These are phyloP conservation scores for Macrosiphum euphorbiae DNA, from an alignment of 2,888 invertebrate genomes.

Conservation along the genomic window DNA sequence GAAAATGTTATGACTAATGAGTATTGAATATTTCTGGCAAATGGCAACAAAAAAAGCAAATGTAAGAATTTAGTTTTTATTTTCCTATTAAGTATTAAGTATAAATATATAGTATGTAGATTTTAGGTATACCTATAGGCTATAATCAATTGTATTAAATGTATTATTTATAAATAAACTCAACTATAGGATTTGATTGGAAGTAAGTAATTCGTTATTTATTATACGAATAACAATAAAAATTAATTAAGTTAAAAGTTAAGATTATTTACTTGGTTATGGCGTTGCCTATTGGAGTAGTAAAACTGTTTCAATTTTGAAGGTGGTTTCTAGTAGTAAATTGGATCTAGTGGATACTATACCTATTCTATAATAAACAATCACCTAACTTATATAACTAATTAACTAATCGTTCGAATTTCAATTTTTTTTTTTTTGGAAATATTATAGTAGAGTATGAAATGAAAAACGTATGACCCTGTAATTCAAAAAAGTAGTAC, in stretches of 20 bases:
- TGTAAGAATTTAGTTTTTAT: too few species aligned
- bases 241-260: neutral
- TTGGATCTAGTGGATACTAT: neutral
- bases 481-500: neutral
- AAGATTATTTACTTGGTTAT: too few species aligned
- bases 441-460: neutral
- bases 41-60: too few species aligned
- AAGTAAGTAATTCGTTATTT: neutral
- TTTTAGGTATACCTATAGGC: too few species aligned
- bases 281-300: neutral
- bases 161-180: too few species aligned
- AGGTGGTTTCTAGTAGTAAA: neutral
- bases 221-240: neutral
- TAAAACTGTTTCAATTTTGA: neutral
- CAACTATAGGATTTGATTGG: neutral
- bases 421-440: neutral
- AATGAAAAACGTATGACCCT: neutral
- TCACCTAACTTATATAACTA: neutral
- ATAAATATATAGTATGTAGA: too few species aligned
- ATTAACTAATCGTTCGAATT: neutral
- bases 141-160: too few species aligned
- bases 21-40: too few species aligned
- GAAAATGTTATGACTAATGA: too few species aligned
- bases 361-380: neutral
- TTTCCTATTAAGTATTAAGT: too few species aligned